These are phyloP conservation scores for Nycteola revayana DNA, from an alignment of 2,888 invertebrate genomes.

Conservation along the genomic window DNA sequence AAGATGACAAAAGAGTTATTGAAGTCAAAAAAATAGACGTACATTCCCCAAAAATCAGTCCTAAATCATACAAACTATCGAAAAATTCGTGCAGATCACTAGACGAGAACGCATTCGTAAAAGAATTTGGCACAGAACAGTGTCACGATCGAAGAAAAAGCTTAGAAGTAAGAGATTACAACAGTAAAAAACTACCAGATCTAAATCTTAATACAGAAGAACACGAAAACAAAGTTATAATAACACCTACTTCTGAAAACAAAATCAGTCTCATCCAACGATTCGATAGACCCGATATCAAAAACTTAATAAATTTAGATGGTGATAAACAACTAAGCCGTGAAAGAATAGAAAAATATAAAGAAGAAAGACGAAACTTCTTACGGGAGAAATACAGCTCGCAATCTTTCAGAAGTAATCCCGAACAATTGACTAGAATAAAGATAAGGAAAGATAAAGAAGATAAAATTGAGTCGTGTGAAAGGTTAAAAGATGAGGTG, in stretches of 20 bases:
- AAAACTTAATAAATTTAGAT: slow-evolving; percentile 60
- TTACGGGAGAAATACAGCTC: slow-evolving; percentile 90
- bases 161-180: slow-evolving; percentile 83
- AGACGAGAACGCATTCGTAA: slow-evolving; percentile 88
- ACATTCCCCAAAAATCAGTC: slow-evolving; percentile 50
- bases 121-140: slow-evolving; percentile 82
- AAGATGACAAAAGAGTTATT: slow-evolving; percentile 41
- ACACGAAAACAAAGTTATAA: slow-evolving; percentile 52
- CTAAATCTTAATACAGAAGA: slow-evolving; percentile 64
- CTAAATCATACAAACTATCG: slow-evolving; percentile 79
- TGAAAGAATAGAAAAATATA: slow-evolving; percentile 87
- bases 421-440: slow-evolving; percentile 71
- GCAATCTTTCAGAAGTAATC: slow-evolving; percentile 88
- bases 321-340: slow-evolving; percentile 85
- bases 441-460: slow-evolving; percentile 61
- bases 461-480: slow-evolving; percentile 44
- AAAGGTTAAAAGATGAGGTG: slow-evolving; percentile 45
- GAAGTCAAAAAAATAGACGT: slow-evolving; percentile 48
- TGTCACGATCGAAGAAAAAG: slow-evolving; percentile 80
- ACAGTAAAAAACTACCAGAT: slow-evolving; percentile 74
- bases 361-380: slow-evolving; percentile 30
- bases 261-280: slow-evolving; percentile 83
- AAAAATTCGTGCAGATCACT: slow-evolving; percentile 85
- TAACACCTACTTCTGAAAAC: slow-evolving; percentile 84
- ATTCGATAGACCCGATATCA: slow-evolving; percentile 58